Base-by-base conservation (phyloP, 35 echinoderm and acorn worm genomes). In the Strongylocentrotus purpuratus region DNA sequence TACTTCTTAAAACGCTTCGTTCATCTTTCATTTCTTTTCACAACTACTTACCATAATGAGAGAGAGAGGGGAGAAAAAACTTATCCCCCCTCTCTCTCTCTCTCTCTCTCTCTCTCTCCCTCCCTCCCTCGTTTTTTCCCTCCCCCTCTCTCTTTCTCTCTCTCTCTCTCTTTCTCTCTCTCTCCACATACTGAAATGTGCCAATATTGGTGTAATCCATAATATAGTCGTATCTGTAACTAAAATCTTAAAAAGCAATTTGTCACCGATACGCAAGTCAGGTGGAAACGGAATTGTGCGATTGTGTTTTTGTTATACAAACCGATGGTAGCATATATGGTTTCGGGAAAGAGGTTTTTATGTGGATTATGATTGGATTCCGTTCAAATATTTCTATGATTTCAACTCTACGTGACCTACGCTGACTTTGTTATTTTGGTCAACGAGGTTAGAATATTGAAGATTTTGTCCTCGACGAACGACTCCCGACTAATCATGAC, bases 381-480 rank as follows among this genome's bases (percentile, higher is more conserved):
- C 65, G 65, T 78, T 78, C 65, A 78, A 78, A 78, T 78, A 78
- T 78, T 78, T 78, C 65, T 78, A 78, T 78, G 7, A 78, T 78
- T 78, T 78, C 65, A 78, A 78, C 65, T 78, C 65, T 78, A 78
- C 65, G 65, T 78, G 65, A 78, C 65, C 65, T n/a, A n/a, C 65
- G 20, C 65, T 78, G 20, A 7, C 15, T 78, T 78, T 78, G 65
- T 78, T 78, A 78, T 78, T 70, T 78, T 78, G 65, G 65, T 78
- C 65, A 78, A 78, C 65, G 20, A 78, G 65, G 65, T 78, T 78
- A 78, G 5, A n/a, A 78, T 78, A 78, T 78, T n/a, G 65, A 78
- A 78, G 65, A 78, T 78, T 78, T 78, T 78, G 65, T n/a, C 65
- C 65, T 78, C 65, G 65, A 28, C 20, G 65, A 78, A 78, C 65